These are phyloP conservation scores for Hemithea aestivaria DNA, from an alignment of 2,888 invertebrate species.

Conservation along the genomic window DNA sequence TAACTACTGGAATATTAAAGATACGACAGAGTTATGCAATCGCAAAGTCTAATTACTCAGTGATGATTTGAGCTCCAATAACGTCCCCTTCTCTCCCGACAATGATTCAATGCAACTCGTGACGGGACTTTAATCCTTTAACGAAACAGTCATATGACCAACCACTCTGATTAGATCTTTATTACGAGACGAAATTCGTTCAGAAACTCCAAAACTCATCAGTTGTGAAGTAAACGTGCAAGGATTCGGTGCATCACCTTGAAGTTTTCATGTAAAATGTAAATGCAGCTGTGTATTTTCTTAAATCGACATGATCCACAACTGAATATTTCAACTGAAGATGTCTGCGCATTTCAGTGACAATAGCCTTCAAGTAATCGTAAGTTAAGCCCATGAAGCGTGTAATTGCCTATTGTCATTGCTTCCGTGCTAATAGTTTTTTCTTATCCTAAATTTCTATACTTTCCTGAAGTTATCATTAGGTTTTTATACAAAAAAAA, in stretches of 20 bases:
- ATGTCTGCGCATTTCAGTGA: constrained; percentile 2
- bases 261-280: background rate
- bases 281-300: too few relatives aligned
- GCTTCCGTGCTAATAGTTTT: too few relatives aligned
- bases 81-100: constrained; percentile 7
- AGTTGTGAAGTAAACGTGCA: constrained; percentile 5
- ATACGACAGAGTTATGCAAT: too few relatives aligned
- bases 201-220: background rate
- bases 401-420: constrained; percentile 3
- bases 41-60: too few relatives aligned
- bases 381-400: constrained; percentile 4
- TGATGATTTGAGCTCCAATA: too few relatives aligned
- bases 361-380: constrained; percentile 2
- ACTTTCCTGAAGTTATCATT: too few relatives aligned
- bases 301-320: background rate
- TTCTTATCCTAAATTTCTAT: too few relatives aligned
- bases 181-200: background rate
- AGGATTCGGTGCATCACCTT: constrained; percentile 5
- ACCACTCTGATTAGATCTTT: constrained; percentile 13
- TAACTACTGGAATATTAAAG: constrained; percentile 6
- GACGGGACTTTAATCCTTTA: constrained; percentile 8
- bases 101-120: constrained; percentile 17
- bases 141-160: constrained; percentile 21
- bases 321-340: constrained; percentile 1
- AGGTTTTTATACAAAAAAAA: too few relatives aligned